These are phyloP conservation scores for Exephanes ischioxanthus DNA, from an alignment of 2,888 invertebrate species.

Conservation along the genomic window DNA sequence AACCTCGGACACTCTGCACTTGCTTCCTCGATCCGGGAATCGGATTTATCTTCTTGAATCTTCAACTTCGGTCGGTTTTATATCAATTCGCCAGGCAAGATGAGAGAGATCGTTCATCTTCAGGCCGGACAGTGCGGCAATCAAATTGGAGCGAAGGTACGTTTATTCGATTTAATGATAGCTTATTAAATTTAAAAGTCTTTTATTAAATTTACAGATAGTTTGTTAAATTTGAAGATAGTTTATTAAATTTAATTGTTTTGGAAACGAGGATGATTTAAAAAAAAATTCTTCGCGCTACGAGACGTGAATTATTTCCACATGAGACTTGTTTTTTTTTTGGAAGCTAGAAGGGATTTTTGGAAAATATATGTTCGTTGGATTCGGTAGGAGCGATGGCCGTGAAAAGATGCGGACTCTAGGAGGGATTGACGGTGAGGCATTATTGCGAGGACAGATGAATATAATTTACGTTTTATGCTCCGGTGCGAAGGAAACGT, in stretches of 20 bases:
- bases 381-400: not conserved
- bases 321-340: not conserved
- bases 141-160: constrained; percentile 97
- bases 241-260: too few species aligned
- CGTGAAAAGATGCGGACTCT: not conserved
- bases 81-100: constrained; percentile 84
- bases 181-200: not conserved
- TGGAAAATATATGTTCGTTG: not conserved
- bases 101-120: constrained; percentile 98
- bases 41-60: not conserved
- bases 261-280: too few species aligned
- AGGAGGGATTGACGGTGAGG: not conserved
- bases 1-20: not conserved
- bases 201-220: not conserved
- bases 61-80: not conserved
- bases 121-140: constrained; percentile 98
- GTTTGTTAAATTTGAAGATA: not conserved
- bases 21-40: not conserved
- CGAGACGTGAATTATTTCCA: too few species aligned
- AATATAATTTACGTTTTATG: constrained; percentile 37
- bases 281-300: too few species aligned
- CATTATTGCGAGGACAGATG: constrained; percentile 26
- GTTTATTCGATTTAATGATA: constrained; percentile 9
- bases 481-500: constrained; percentile 38
- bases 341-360: not conserved